Evolutionary conservation across 2,113 vertebrate species (phyloP), one percentile per base, ranked within the genome.

Genomic region (Gymnorhina tibicen): DNA sequence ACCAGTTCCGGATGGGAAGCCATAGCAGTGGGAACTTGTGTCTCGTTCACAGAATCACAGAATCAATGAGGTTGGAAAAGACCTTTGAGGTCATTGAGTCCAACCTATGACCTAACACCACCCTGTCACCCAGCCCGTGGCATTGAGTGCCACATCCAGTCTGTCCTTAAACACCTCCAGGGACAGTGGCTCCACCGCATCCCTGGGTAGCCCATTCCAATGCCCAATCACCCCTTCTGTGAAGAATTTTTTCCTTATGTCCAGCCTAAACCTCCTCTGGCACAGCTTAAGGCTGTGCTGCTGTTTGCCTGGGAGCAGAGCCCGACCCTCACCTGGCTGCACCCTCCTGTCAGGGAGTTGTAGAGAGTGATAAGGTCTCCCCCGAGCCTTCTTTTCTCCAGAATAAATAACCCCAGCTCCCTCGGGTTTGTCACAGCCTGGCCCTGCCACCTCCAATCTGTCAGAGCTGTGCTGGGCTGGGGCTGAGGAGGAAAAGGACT

Each of bases 141-240:
- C 35, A 14, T 53, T 52, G 37, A 42, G 14, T 32, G 72, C 21
- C 11, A 50, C 44, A 18, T 27, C 44, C 84, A 59, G 3, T 9
- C 62, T 59, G 32, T 50, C 44, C 62, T 67, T 8, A 17, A 22
- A 50, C 37, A 27, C 11, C 6, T 37, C 17, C 53, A 33, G 53
- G 26, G 32, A 7, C 0, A 0, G 46, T 15, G 53, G 6, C 20
- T 56, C 53, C 32, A 21, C 12, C 2, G 9, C 4, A 32, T 50
- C 44, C 50, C 62, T 32, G 44, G 30, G 26, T 44, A 76, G 72
- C 52, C 50, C 32, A 8, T 59, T 76, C 62, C 49, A 63, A 4
- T 18, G 41, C 18, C 28, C 14, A 55, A 0, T 9, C 81, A 33
- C 49, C 4, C 23, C 3, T 85, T 15, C 41, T 27, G 27, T 14